Conservation (phyloP, 2,888 invertebrate genomes). For the Cephalotes varians region DNA sequence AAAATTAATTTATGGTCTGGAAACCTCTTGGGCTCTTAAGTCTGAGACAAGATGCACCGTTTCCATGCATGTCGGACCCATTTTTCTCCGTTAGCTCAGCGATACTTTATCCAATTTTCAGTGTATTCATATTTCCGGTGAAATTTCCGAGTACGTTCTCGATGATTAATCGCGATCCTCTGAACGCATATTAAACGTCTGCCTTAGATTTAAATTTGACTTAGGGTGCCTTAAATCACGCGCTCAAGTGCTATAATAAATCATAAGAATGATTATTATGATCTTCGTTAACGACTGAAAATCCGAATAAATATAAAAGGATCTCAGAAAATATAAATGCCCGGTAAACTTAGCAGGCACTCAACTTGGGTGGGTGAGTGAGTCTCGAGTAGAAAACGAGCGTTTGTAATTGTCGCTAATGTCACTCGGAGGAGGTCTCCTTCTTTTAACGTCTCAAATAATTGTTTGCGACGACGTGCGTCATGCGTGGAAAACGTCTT, state of each 20-base stretch:
- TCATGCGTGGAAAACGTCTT: background rate
- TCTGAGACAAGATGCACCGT: background rate
- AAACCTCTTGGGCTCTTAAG: background rate
- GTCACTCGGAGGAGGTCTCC: background rate
- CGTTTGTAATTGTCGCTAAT: constrained; percentile 9
- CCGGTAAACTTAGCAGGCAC: constrained; percentile 7
- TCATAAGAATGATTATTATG: constrained; percentile 10
- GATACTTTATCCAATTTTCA: constrained; percentile 10
- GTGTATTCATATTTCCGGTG: background rate
- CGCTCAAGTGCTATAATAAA: background rate
- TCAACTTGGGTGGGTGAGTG: constrained; percentile 2
- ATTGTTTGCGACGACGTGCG: constrained; percentile 17
- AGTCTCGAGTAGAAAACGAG: background rate
- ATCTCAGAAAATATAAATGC: background rate
- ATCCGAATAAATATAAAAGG: background rate
- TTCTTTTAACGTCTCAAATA: constrained; percentile 5
- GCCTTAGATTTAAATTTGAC: constrained; percentile 14
- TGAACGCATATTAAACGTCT: constrained; percentile 38
- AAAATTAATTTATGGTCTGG: constrained; percentile 1
- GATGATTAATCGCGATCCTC: constrained; percentile 9
- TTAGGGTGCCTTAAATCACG: constrained; percentile 16
- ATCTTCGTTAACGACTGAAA: constrained; percentile 12
- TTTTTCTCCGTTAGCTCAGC: background rate
- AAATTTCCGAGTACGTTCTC: background rate
- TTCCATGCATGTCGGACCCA: background rate